Evolutionary conservation across 2,888 invertebrate genomes (phyloP), one percentile per base, ranked within the genome.

Genomic region (Callimorpha dominula): DNA sequence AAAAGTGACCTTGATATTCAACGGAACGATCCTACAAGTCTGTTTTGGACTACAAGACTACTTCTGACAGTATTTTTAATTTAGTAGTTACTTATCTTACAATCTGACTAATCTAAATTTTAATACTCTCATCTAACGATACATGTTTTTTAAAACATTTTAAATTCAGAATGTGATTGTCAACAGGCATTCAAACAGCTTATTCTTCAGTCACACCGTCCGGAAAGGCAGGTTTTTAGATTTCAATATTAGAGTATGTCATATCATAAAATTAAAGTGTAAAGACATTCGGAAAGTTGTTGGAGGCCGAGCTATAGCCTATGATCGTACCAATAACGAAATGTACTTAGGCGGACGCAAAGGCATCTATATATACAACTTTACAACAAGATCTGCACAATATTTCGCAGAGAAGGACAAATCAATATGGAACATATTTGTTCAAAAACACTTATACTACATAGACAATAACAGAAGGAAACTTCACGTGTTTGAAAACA

Each of bases 361-460:
- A 15, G 73, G 73, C 11, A 63, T 73, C 42, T 70, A 73, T 9
- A 70, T 31, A 57, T 73, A 73, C 46, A 66, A 73, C 17, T 57
- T 52, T 31, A 70, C 60, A 46, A 60, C 57, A 62, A 12, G n/a
- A 14, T 62, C 60, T 12, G 65, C 66, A 20, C 15, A 65, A 43
- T 71, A 42, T 20, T 95, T 93, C 78, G 90, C 89, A 0, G 94
- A 93, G 84, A 85, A 90, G 73, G 93, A 91, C 1, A 92, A 89
- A 71, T 94, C 94, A 2, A 91, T 95, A 14, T 95, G 95, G 94
- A 88, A 85, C 0, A 57, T 95, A 42, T 94, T 92, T 67, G 85
- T 95, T 2, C 87, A 89, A 57, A 88, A 84, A 73, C 89, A 93
- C 70, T 93, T 95, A 68, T 95, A 94, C 71, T 95, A 93, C 73